A percentile compares a stretch with the other conserved stretches of the same genome.
phyloP scores from a whole-genome alignment of 1,140 invertebrate species.

The Brachionus paranguensis region DNA sequence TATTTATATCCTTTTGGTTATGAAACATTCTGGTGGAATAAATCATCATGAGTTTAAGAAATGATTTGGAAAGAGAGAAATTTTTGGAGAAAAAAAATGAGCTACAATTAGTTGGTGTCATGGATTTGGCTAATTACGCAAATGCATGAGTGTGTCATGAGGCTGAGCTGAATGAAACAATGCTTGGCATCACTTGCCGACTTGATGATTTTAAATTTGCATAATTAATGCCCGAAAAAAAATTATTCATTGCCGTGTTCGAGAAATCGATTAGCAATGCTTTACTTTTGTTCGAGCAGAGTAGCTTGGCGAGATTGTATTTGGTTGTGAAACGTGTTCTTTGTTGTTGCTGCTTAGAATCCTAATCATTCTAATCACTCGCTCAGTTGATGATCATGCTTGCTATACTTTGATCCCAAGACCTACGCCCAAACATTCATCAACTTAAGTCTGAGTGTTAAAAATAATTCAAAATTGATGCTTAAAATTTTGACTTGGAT shows the following conservation, averaged over 20 bases:
- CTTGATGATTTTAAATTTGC: neutral
- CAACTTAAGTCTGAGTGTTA: neutral
- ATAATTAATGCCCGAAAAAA: neutral
- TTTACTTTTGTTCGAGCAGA: neutral
- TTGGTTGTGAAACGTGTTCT: neutral
- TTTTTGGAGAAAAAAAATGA: neutral
- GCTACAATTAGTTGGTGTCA: neutral
- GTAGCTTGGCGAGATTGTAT: neutral
- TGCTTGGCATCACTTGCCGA: neutral
- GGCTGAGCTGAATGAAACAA: neutral
- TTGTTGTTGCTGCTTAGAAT: neutral
- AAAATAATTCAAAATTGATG: neutral
- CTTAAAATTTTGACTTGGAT: neutral
- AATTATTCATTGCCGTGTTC: neutral
- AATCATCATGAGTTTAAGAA: neutral
- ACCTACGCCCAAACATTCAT: neutral
- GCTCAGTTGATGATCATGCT: neutral
- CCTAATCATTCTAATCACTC: neutral
- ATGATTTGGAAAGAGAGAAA: neutral
- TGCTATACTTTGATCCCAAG: neutral
- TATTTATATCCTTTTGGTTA: conserved; percentile 1
- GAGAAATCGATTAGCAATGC: neutral
- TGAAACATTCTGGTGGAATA: neutral
- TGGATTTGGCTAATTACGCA: neutral
- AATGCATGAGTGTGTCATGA: neutral